A percentile compares a stretch with the other conserved stretches of the same genome.
Evolutionary conservation across 2,113 vertebrate genomes (phyloP).

Genomic region (Lophochroa leadbeateri): DNA sequence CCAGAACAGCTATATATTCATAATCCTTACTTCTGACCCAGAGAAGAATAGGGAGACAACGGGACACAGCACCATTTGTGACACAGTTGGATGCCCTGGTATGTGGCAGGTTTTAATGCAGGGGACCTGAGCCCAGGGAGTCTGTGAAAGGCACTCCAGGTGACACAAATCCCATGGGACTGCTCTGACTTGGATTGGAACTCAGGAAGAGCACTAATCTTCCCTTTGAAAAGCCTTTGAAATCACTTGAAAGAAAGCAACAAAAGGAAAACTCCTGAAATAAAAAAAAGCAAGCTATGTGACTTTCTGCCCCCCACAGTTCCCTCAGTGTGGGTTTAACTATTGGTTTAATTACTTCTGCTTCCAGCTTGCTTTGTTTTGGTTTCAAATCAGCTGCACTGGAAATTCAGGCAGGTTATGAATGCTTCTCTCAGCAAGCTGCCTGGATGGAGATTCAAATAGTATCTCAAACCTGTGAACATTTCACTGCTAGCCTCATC

Average conservation of each 20-base stretch:
- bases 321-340: conserved; percentile 32
- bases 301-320: not conserved
- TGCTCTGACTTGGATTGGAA: not conserved
- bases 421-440: not conserved
- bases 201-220: not conserved
- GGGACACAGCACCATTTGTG: not conserved
- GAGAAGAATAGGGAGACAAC: not conserved
- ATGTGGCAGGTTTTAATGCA: not conserved
- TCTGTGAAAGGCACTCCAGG: not conserved
- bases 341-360: conserved; percentile 61
- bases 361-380: not conserved
- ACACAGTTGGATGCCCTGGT: not conserved
- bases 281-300: not conserved
- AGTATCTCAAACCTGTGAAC: not conserved
- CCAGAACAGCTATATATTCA: not conserved
- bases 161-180: not conserved
- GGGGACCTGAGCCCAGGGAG: not conserved
- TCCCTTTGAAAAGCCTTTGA: conserved; percentile 42
- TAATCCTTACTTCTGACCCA: not conserved
- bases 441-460: conserved; percentile 11
- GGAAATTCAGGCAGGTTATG: conserved; percentile 44
- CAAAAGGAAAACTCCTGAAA: conserved; percentile 14
- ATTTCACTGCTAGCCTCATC: not conserved
- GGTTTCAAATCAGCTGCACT: not conserved
- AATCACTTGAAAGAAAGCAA: conserved; percentile 34